phyloP scores from a whole-genome alignment of 1,140 invertebrate genomes.

The Rhopalosiphum maidis region DNA sequence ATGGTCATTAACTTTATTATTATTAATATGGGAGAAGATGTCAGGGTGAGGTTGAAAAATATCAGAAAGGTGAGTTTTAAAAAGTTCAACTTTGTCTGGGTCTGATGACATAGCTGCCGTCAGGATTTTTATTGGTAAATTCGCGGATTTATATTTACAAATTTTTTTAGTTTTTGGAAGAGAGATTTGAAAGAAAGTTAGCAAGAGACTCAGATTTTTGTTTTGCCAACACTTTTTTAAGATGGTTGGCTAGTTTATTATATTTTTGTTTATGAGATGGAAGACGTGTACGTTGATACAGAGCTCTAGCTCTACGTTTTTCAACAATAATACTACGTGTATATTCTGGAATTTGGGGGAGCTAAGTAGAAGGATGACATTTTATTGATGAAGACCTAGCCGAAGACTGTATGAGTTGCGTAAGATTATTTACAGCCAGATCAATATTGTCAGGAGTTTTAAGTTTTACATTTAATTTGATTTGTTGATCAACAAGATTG shows the following conservation, averaged over 20 bases:
- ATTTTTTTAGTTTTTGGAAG: conserved; percentile 44
- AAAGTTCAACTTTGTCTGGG: conserved; percentile 57
- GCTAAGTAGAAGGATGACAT: background rate
- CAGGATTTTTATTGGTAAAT: conserved; percentile 58
- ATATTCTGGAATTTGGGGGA: background rate
- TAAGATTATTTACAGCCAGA: background rate
- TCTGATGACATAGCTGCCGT: conserved; percentile 56
- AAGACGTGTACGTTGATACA: background rate
- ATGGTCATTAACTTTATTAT: background rate
- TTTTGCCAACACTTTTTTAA: background rate
- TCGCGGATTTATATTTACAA: conserved; percentile 54
- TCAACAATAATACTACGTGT: background rate
- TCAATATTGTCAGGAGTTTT: background rate
- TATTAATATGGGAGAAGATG: conserved; percentile 42
- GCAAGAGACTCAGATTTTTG: background rate
- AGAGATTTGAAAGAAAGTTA: background rate
- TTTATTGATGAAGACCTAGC: background rate
- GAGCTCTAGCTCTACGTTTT: background rate
- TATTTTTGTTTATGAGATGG: conserved; percentile 27
- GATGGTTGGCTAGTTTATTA: background rate
- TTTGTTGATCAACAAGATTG: background rate
- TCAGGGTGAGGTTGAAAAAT: background rate
- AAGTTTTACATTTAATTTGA: background rate
- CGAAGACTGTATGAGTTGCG: background rate
- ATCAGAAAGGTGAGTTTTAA: too few species aligned